phyloP scores from a whole-genome alignment of 2,113 vertebrate species.

The Pygoscelis antarcticus region DNA sequence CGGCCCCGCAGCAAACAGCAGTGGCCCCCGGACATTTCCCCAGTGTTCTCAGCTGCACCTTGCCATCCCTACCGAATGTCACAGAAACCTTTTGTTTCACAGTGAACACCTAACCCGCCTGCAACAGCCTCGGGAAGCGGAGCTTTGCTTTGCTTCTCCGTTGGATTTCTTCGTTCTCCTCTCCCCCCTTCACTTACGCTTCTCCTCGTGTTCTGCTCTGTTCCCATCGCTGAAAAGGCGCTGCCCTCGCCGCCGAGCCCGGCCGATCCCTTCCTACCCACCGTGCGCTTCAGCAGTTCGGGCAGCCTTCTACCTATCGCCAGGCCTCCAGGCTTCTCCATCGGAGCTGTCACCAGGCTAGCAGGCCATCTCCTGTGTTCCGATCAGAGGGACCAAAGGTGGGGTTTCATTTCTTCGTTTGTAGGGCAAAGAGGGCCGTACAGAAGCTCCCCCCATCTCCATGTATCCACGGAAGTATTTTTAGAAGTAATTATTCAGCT shows the following conservation, averaged over 20 bases:
- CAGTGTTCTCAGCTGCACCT: not conserved
- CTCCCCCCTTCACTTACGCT: not conserved
- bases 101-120: not conserved
- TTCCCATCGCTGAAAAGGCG: not conserved
- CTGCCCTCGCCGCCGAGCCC: accelerated
- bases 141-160: not conserved
- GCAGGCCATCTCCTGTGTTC: too few species aligned
- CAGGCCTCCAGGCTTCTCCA: not conserved
- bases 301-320: not conserved
- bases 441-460: not conserved
- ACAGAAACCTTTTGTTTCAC: not conserved
- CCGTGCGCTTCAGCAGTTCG: accelerated
- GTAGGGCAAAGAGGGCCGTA: not conserved
- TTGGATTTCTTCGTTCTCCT: too few species aligned
- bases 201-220: not conserved
- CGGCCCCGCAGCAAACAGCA: too few species aligned
- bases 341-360: accelerated
- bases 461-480: not conserved
- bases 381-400: too few species aligned
- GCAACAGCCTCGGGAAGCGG: accelerated
- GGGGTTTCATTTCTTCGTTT: not conserved
- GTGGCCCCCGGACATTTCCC: not conserved
- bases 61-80: not conserved
- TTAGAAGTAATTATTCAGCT: not conserved
- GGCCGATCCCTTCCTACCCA: accelerated